phyloP scores from a whole-genome alignment of 2,888 invertebrate species.

The Ethmia dodecea region DNA sequence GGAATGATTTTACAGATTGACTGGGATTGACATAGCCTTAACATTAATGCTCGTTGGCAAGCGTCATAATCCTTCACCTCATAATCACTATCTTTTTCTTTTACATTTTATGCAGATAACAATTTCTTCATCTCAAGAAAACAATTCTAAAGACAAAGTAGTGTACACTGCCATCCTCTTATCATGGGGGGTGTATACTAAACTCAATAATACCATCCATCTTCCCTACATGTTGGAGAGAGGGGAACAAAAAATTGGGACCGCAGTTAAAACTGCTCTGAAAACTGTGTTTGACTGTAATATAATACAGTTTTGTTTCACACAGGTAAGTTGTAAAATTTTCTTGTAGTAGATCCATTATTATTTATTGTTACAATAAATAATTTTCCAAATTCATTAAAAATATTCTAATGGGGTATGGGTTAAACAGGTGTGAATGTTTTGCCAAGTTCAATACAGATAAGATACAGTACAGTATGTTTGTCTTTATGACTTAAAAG shows the following conservation, averaged over 20 bases:
- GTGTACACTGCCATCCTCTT: constrained; percentile 52
- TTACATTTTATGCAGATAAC: constrained; percentile 51
- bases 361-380: too few species aligned
- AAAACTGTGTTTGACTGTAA: constrained; percentile 66
- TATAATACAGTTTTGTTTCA: constrained; percentile 54
- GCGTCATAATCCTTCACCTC: too few species aligned
- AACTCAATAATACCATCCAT: constrained; percentile 40
- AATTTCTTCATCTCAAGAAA: constrained; percentile 40
- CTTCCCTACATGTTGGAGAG: constrained; percentile 65
- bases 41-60: not conserved
- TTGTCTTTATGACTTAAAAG: too few species aligned
- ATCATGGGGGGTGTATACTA: constrained; percentile 52
- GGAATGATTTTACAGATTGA: not conserved
- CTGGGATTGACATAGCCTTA: too few species aligned
- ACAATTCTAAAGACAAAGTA: constrained; percentile 35
- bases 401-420: too few species aligned
- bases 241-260: constrained; percentile 52
- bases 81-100: too few species aligned
- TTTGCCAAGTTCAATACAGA: too few species aligned
- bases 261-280: constrained; percentile 47
- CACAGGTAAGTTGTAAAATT: too few species aligned
- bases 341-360: too few species aligned
- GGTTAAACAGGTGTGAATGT: too few species aligned
- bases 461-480: too few species aligned
- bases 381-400: too few species aligned